These are phyloP conservation scores for Syngnathoides biaculeatus DNA, from an alignment of 2,113 vertebrate species.

Conservation along the genomic window DNA sequence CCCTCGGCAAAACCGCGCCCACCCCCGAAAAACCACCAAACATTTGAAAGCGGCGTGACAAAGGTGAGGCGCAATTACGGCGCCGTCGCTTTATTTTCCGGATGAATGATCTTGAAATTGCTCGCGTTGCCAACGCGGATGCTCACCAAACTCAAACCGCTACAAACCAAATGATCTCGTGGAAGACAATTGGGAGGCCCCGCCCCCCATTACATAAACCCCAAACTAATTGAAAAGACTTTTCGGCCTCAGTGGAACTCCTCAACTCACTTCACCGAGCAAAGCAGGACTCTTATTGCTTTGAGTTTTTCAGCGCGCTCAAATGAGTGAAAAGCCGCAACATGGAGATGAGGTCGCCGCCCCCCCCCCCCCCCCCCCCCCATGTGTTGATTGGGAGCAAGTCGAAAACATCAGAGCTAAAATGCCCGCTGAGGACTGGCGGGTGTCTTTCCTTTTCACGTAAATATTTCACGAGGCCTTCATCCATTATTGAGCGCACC, in stretches of 20 bases:
- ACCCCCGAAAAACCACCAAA: not conserved
- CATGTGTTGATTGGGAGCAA: not conserved
- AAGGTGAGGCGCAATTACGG: not conserved
- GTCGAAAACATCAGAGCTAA: not conserved
- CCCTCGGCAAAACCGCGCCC: not conserved
- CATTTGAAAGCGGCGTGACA: not conserved
- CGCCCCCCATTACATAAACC: too few relatives aligned
- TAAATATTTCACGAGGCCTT: slow-evolving; percentile 71
- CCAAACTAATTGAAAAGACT: too few relatives aligned
- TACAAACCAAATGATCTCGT: too few relatives aligned
- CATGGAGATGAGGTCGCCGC: not conserved
- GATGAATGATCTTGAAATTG: not conserved
- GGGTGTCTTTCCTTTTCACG: slow-evolving; percentile 50
- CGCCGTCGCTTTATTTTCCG: slow-evolving; percentile 14
- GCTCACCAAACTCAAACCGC: not conserved
- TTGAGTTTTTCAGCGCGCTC: too few relatives aligned
- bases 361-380: too few relatives aligned
- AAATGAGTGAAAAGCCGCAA: too few relatives aligned
- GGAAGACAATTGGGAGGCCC: too few relatives aligned
- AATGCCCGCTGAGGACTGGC: not conserved
- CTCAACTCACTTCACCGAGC: too few relatives aligned
- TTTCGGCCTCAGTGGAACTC: too few relatives aligned
- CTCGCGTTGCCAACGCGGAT: too few relatives aligned
- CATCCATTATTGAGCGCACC: slow-evolving; percentile 71
- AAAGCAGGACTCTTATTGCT: too few relatives aligned